Percentiles rank a stretch among this genome's conserved stretches.
phyloP scores from a whole-genome alignment of 2,797 vertebrate genomes.

The Danio kyathit region DNA sequence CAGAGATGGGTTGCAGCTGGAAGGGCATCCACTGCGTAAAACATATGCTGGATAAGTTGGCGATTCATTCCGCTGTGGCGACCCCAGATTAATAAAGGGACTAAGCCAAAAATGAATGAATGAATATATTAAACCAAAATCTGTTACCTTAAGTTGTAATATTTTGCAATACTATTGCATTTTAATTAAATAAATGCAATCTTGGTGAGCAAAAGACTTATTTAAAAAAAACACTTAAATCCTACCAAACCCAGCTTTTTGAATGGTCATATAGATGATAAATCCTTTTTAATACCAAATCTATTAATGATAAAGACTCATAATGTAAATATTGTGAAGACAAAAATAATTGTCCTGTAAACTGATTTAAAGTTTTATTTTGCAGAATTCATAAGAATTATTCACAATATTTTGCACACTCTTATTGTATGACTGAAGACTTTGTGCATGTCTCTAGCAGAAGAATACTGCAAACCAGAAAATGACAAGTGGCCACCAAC shows the following conservation, averaged over 20 bases:
- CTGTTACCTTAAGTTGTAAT: no score
- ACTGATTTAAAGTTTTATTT: conserved; percentile 44
- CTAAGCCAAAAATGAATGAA: no score
- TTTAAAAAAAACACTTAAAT: neutral
- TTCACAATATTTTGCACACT: conserved; percentile 8
- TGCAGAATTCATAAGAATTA: conserved; percentile 37
- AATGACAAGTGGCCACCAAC: neutral
- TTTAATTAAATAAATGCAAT: neutral
- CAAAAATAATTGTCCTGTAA: neutral
- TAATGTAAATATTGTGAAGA: neutral
- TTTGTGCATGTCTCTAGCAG: conserved; percentile 19
- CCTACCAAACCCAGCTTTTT: neutral
- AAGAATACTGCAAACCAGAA: neutral
- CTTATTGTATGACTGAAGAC: conserved; percentile 3
- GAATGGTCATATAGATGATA: neutral
- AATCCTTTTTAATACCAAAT: neutral
- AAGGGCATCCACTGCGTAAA: no score
- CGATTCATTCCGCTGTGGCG: no score
- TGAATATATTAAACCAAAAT: no score
- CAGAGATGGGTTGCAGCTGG: no score
- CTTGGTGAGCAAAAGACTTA: neutral
- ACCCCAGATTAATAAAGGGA: no score
- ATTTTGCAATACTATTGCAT: neutral
- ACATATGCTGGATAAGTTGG: no score
- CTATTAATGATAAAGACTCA: neutral